Evolutionary conservation across 2,888 invertebrate species (phyloP), one percentile per base, ranked within the genome.

Genomic region (Conus canariensis): DNA sequence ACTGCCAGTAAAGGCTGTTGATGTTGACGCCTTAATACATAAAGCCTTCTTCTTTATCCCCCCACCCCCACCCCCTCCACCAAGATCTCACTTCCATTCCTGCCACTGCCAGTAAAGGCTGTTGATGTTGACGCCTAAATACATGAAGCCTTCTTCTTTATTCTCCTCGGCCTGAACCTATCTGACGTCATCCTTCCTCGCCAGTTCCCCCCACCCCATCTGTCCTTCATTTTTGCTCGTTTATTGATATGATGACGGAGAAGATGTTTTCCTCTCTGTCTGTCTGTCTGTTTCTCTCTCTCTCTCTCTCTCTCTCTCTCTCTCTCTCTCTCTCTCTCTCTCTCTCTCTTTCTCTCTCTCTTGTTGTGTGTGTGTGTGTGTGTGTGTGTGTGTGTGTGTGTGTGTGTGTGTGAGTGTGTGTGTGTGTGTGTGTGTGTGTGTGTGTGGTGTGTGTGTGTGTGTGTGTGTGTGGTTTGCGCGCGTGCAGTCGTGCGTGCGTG

Each of bases 381-480:
- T 70, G 70, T 70, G 70, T 70, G 70, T 70, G 70, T 70, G 70
- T 70, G 70, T 70, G 70, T 70, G 70, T 70, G 70, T 70, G 70
- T 70, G 70, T 70, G 70, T 70, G 70, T 70, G 70, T 70, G 70
- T 70, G 70, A 14, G 70, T 70, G 70, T 70, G 70, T 70, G 70
- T 70, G 70, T 70, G 70, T 70, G 70, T 70, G 70, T 70, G 70
- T 70, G 70, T 70, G 70, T 70, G 70, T 70, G 70, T 70, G 70
- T 70, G 70, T 70, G 70, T 70, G n/a, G 70, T 70, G 70, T 70
- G 70, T 70, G 70, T 16, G 70, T 70, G 22, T 70, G 70, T 16
- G 70, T 70, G 22, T 70, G 70, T 70, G 22, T 70, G n/a, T 56
- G 30, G 30, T 30, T 60, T 60, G 60, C 14, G 60, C 1, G 60